Evolutionary conservation across 2,888 invertebrate genomes (phyloP).

Genomic region (Lasioglossum pauxillum): DNA sequence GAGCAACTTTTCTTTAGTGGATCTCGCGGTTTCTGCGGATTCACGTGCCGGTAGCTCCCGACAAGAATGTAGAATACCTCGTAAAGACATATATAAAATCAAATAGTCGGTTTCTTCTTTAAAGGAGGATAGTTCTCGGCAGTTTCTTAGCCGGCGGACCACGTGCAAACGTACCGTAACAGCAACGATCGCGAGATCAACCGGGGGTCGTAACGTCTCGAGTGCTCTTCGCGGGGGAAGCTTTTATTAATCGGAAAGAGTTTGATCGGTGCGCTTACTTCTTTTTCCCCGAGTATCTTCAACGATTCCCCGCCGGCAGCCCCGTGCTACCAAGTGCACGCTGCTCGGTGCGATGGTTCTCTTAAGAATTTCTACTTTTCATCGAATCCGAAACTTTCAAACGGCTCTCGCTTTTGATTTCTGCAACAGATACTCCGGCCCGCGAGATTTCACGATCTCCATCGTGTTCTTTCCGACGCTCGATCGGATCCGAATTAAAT

Average conservation of each 20-base stretch:
- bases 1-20: neutral
- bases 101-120: neutral
- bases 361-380: constrained; percentile 21
- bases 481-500: constrained; percentile 37
- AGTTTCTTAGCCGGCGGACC: neutral
- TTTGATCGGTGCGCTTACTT: constrained; percentile 10
- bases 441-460: constrained; percentile 8
- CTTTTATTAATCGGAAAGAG: constrained; percentile 17
- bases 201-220: neutral
- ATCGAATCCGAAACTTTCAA: constrained; percentile 3
- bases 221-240: neutral
- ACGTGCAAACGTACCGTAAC: constrained; percentile 13
- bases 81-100: constrained; percentile 12
- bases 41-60: neutral
- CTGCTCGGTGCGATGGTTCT: neutral
- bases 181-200: neutral
- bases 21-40: neutral
- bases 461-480: constrained; percentile 1
- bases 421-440: constrained; percentile 5
- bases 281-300: neutral
- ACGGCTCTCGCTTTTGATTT: constrained; percentile 27
- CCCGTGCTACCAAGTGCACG: neutral
- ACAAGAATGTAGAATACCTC: neutral
- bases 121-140: neutral
- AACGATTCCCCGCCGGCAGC: neutral